Evolutionary conservation across 1,140 invertebrate genomes (phyloP), one percentile per base, ranked within the genome.

Genomic region (Eurytemora carolleeae): DNA sequence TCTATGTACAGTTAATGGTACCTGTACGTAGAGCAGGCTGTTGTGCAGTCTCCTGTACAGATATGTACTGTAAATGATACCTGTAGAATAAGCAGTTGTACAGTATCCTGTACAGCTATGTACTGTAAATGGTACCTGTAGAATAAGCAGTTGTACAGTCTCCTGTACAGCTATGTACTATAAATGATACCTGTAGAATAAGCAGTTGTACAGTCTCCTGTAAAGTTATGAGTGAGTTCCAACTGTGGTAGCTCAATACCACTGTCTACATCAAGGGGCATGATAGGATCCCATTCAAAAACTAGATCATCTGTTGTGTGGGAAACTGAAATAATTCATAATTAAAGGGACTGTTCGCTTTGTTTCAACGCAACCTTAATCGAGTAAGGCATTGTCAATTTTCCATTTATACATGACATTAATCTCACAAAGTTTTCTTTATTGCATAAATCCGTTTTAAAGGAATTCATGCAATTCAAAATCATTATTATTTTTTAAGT

Each of bases 231-330:
- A 31, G 87, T 83, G 59, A 90, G 74, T 44, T 86, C 84, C 55
- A 89, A 76, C 68, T 90, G 86, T 2, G 86, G 86, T 65, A 91
- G 71, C 71, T 90, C 85, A 53, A 89, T 88, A 70, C 86, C 84
- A 69, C 86, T 84, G 64, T 87, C 84, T n/a, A 90, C 86, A 31
- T 86, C 86, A n/a, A 89, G 73, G 0, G 85, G 86, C 12, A 86
- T 83, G 58, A 87, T 84, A 2, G 84, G 84, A 70, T 88, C 85
- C 86, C 86, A 90, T 70, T 87, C 82, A 72, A 90, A 90, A 63
- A 88, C 81, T 77, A 91, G 79, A 71, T 91, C 87, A 66, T 88
- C 86, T 21, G 86, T 90, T 23, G 86, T 90, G 68, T 90, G 86
- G 1, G 86, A 89, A 63, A 91, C 87, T 89, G 71, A 44, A 44